These are phyloP conservation scores for Melanerpes aurifrons DNA, from an alignment of 2,113 vertebrate genomes.

Conservation along the genomic window DNA sequence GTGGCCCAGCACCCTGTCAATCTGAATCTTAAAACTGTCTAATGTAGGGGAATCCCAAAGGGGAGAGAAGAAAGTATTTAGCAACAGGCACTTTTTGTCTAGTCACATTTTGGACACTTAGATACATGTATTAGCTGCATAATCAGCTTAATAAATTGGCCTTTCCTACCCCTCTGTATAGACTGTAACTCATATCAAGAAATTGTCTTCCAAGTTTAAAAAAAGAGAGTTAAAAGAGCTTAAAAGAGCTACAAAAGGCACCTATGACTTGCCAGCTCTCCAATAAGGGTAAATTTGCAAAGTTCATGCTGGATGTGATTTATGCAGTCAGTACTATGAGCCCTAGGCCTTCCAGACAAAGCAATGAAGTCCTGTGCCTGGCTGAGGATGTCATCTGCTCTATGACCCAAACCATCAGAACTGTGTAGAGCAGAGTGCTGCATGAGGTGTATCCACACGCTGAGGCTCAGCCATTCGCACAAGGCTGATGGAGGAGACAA, in stretches of 20 bases:
- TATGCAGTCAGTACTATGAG: too few relatives aligned
- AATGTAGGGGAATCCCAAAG: too few relatives aligned
- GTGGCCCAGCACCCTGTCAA: too few relatives aligned
- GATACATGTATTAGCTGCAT: neutral
- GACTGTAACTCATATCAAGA: neutral
- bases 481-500: neutral
- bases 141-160: neutral
- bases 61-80: neutral
- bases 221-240: neutral
- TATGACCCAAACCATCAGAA: neutral
- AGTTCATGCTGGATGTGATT: neutral
- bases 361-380: neutral
- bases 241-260: neutral
- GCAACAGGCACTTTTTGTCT: neutral
- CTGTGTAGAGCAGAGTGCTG: neutral
- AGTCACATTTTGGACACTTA: neutral
- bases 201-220: neutral
- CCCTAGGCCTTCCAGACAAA: neutral
- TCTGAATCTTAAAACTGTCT: too few relatives aligned
- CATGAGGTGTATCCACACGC: rapidly evolving
- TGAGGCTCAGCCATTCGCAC: rapidly evolving
- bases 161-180: neutral
- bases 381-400: neutral
- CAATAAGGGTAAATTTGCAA: neutral
- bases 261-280: neutral